Base-by-base conservation (phyloP, 2,797 vertebrate genomes). In the Vespertilio murinus region DNA sequence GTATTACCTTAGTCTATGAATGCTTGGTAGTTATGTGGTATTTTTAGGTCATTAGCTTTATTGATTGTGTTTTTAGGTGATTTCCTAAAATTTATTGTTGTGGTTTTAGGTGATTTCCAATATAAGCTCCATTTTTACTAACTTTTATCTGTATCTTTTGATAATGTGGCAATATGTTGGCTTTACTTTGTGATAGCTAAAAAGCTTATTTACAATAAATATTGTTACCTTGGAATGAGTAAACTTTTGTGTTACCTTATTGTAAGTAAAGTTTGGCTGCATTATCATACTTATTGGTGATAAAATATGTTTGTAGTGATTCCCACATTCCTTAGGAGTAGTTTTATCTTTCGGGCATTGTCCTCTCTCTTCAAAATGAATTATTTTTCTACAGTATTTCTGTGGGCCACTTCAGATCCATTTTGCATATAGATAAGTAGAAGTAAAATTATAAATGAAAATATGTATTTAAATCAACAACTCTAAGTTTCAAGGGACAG, bases 41-140 rank as follows among this genome's bases (percentile, higher is more conserved):
- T 64, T 92, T 91, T 81, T 80, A 78, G 45, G 33, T 84, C 25
- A 69, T 75, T 87, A 49, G 74, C 8, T 61, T 28, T 90, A 1
- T 64, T 25, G 33, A n/a, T 45, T 95, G 40, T 89, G 33, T 74
- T 93, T 87, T 92, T 95, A 84, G 45, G 35, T 96, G n/a, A 35
- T 86, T 85, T 89, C 20, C 8, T n/a, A n/a, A n/a, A n/a, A n/a
- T n/a, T n/a, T n/a, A 1, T 64, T 25, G 33, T 45, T 95, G 40
- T 89, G 33, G 70, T 93, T 87, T 92, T 95, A 84, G 45, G 35
- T 96, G n/a, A 35, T 86, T 85, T 89, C 20, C 8, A 40, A 17
- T n/a, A 4, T 42, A 80, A 90, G 12, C 20, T 22, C 30, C 16
- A 14, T 59, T 61, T 78, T 73, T 30, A 17, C 35, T 94, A 84